Evolutionary conservation across 30 jellyfish, hydroid and myxozoan genomes (phyloP).

Genomic region (Nemopilema nomurai): DNA sequence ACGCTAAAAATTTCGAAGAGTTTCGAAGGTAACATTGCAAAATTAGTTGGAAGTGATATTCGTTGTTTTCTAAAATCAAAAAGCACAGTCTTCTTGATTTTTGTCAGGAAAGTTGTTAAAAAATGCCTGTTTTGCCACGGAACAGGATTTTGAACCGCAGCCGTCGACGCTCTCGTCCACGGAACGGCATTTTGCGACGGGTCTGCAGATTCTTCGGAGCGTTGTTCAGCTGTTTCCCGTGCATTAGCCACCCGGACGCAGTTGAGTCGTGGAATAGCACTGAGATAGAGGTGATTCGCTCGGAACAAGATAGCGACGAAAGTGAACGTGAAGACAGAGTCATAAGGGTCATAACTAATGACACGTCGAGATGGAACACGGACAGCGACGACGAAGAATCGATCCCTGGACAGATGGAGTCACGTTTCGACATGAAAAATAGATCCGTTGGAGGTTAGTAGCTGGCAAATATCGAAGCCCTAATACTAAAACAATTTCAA

Average conservation of each 20-base stretch:
- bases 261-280: constrained; percentile 12
- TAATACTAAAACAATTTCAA: too few species aligned
- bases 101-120: neutral
- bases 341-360: neutral
- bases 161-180: constrained; percentile 19
- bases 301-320: neutral
- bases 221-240: constrained; percentile 42
- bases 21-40: constrained; percentile 1
- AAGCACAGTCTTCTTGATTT: neutral
- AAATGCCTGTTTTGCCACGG: constrained; percentile 43
- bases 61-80: neutral
- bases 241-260: constrained; percentile 30
- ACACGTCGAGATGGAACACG: neutral
- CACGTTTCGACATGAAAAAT: neutral
- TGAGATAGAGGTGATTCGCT: neutral
- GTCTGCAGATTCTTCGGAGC: constrained; percentile 14
- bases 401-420: neutral
- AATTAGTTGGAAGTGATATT: neutral
- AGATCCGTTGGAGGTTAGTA: neutral
- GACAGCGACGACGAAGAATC: neutral
- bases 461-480: neutral
- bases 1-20: neutral
- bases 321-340: neutral
- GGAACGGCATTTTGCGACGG: neutral
- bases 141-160: constrained; percentile 15